Evolutionary conservation across 2,797 vertebrate genomes (phyloP).

Genomic region (Coluber constrictor): DNA sequence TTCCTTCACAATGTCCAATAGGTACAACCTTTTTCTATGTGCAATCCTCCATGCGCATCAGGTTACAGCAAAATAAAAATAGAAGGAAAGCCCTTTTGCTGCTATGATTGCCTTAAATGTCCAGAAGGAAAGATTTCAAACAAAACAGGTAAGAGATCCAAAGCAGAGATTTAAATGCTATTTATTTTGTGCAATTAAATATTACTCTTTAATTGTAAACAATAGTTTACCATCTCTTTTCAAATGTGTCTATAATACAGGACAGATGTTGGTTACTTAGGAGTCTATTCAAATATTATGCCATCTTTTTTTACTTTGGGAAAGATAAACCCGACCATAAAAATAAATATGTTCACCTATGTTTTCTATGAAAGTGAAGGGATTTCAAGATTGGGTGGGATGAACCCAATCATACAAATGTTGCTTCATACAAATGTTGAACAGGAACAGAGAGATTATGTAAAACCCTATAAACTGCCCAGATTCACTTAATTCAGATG

Average conservation of each 20-base stretch:
- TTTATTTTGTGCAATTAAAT: too few relatives aligned
- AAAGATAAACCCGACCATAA: not conserved
- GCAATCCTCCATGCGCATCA: not conserved
- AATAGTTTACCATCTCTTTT: not conserved
- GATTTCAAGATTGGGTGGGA: not conserved
- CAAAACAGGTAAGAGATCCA: not conserved
- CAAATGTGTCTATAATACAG: not conserved
- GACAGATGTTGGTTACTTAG: not conserved
- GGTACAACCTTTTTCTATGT: not conserved
- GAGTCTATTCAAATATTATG: not conserved
- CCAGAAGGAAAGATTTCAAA: not conserved
- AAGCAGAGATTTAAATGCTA: too few relatives aligned
- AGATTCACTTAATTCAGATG: too few relatives aligned
- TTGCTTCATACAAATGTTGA: too few relatives aligned
- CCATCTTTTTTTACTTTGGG: not conserved
- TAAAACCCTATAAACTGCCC: too few relatives aligned
- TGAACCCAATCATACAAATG: too few relatives aligned
- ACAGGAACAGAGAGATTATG: too few relatives aligned
- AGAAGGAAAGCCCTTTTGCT: conserved; percentile 1
- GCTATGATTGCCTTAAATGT: not conserved
- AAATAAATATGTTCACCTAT: not conserved
- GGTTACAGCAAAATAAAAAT: not conserved
- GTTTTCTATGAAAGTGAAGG: not conserved
- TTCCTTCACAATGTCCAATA: not conserved
- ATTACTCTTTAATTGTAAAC: too few relatives aligned